phyloP scores from a whole-genome alignment of 2,113 vertebrate genomes.

The Ceyx margarethae region DNA sequence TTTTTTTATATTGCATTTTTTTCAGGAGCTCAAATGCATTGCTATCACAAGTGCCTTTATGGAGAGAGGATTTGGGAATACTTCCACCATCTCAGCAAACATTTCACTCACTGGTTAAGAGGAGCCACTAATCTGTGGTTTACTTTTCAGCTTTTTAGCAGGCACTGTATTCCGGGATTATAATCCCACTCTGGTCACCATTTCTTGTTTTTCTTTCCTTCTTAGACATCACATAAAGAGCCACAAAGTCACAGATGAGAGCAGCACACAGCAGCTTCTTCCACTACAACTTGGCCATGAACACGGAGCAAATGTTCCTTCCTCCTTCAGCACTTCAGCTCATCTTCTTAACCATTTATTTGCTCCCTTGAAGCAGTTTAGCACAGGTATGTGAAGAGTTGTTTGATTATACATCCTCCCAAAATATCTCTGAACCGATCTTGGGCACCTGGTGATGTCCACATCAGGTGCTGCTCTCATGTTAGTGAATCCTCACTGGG shows the following conservation, averaged over 20 bases:
- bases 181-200: conserved; percentile 17
- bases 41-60: background rate
- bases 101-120: background rate
- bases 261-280: conserved; percentile 1
- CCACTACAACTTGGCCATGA: conserved; percentile 1
- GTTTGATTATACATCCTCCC: background rate
- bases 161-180: conserved; percentile 37
- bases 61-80: background rate
- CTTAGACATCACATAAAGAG: background rate
- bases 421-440: conserved; percentile 6
- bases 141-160: conserved; percentile 4
- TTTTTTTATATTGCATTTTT: background rate
- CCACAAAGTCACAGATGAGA: background rate
- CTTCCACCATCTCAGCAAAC: background rate
- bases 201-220: conserved; percentile 47
- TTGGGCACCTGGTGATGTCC: background rate
- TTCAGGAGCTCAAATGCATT: background rate
- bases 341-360: conserved; percentile 17
- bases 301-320: background rate
- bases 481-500: background rate
- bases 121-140: conserved; percentile 15
- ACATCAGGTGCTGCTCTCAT: background rate
- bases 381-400: background rate
- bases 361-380: conserved; percentile 6
- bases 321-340: background rate